Percentiles rank a stretch among this genome's conserved stretches.
phyloP scores from a whole-genome alignment of 1,140 invertebrate species.

The Monochamus saltuarius region DNA sequence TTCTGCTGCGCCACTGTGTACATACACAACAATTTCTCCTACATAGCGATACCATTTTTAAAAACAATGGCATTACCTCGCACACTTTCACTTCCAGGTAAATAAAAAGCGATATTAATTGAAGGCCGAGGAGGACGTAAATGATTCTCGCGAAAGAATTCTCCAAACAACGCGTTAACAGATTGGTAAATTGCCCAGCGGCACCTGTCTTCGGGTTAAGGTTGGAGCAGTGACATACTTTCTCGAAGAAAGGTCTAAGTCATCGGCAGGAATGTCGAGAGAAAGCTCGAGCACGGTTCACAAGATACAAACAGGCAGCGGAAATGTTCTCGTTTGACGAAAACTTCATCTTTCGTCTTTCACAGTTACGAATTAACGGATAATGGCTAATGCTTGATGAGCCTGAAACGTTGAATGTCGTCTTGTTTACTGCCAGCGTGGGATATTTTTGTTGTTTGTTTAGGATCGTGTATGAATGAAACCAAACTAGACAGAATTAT shows the following conservation, averaged over 20 bases:
- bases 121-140: not conserved
- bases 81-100: not conserved
- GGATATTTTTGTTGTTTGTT: too few species aligned
- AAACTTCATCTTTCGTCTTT: too few species aligned
- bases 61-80: not conserved
- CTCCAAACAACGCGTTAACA: not conserved
- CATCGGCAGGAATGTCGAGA: conserved; percentile 3
- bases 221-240: conserved; percentile 35
- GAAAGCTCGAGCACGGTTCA: too few species aligned
- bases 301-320: too few species aligned
- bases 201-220: conserved; percentile 26
- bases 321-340: too few species aligned
- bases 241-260: conserved; percentile 36
- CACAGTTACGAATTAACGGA: too few species aligned
- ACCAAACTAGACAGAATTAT: too few species aligned
- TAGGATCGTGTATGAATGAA: too few species aligned
- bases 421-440: too few species aligned
- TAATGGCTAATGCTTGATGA: too few species aligned
- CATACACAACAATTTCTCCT: not conserved
- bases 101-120: not conserved
- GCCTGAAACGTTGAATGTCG: too few species aligned
- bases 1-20: not conserved
- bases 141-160: not conserved
- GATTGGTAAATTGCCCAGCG: not conserved
- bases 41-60: not conserved